Conservation (phyloP, 2,113 vertebrate genomes). For the Nannobrachium achirus region DNA sequence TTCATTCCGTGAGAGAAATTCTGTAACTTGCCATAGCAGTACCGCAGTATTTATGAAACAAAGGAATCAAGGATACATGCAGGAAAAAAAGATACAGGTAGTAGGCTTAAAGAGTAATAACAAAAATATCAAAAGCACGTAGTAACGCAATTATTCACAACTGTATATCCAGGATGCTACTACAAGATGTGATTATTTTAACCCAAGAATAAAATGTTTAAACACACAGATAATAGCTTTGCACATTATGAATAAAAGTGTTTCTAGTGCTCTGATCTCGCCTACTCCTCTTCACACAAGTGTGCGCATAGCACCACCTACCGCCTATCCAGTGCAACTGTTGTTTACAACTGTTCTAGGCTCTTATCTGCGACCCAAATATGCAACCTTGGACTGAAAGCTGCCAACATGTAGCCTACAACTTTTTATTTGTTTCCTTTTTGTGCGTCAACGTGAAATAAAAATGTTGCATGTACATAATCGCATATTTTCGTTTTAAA, state of each 20-base stretch:
- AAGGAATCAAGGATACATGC: neutral
- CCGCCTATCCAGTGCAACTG: neutral
- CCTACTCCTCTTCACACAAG: neutral
- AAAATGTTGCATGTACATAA: neutral
- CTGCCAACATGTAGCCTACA: neutral
- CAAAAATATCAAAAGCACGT: no score
- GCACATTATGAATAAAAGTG: neutral
- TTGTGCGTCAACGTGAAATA: neutral
- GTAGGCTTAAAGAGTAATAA: no score
- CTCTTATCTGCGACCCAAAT: neutral
- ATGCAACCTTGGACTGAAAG: neutral
- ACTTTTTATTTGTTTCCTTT: no score
- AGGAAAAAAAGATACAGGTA: neutral
- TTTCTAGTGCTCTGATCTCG: neutral
- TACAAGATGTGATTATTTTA: no score
- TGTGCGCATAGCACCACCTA: constrained; percentile 13
- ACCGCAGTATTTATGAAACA: no score
- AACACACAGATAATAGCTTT: neutral
- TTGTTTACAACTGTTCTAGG: constrained; percentile 20
- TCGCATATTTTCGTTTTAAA: constrained; percentile 4
- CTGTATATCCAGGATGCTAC: no score
- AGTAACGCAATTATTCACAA: no score
- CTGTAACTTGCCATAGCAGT: no score
- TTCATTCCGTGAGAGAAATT: no score
- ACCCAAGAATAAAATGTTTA: no score